These are phyloP conservation scores for Diabrotica balteata DNA, from an alignment of 2,888 invertebrate species.

Conservation along the genomic window DNA sequence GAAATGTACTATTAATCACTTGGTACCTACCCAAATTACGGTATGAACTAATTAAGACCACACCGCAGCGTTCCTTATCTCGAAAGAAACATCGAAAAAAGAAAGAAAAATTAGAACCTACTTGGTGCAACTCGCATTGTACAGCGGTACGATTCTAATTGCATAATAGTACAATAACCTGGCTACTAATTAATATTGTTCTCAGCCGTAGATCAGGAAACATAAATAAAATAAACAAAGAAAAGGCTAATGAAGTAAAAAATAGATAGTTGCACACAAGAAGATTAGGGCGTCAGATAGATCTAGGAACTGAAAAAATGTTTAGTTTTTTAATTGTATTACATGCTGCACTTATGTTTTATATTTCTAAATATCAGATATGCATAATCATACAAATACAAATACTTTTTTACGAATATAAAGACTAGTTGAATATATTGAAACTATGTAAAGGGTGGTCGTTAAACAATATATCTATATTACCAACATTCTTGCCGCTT, in stretches of 20 bases:
- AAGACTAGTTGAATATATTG: no score
- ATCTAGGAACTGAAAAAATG: no score
- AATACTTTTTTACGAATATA: no score
- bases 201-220: slow-evolving; percentile 6
- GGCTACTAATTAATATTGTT: slow-evolving; percentile 22
- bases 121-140: slow-evolving; percentile 15
- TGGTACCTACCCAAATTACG: slow-evolving; percentile 22
- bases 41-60: slow-evolving; percentile 18
- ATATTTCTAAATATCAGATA: no score
- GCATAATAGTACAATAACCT: slow-evolving; percentile 23
- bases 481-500: no score
- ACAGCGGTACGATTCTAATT: slow-evolving; percentile 15
- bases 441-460: no score
- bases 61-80: slow-evolving; percentile 9
- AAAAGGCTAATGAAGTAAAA: slow-evolving; percentile 1
- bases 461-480: no score
- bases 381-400: no score
- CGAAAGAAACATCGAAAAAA: slow-evolving; percentile 2
- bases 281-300: no score
- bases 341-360: no score
- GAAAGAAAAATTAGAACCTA: slow-evolving; percentile 12
- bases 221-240: slow-evolving; percentile 5
- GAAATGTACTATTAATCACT: slow-evolving; percentile 18
- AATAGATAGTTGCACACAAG: no score
- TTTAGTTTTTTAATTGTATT: no score